phyloP scores from a whole-genome alignment of 2,797 vertebrate genomes.

The Florisuga fusca region DNA sequence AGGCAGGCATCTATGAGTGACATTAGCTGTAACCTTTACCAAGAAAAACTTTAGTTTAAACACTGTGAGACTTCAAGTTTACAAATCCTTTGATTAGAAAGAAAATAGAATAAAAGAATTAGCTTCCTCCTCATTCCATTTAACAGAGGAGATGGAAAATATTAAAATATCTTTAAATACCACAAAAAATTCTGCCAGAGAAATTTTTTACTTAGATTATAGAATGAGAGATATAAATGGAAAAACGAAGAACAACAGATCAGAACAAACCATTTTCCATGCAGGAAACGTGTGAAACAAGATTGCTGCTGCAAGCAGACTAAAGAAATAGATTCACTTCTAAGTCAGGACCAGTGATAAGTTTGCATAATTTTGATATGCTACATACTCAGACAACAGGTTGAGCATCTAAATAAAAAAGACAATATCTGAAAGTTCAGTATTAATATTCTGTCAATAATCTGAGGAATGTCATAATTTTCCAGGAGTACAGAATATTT shows the following conservation, averaged over 20 bases:
- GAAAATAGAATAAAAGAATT: constrained; percentile 27
- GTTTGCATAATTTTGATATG: background rate
- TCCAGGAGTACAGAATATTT: constrained; percentile 22
- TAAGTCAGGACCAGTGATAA: background rate
- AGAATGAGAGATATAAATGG: constrained; percentile 22
- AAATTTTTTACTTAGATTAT: background rate
- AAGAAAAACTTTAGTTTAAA: background rate
- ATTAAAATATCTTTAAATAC: constrained; percentile 60
- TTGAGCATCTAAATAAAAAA: constrained; percentile 18
- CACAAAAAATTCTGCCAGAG: constrained; percentile 10
- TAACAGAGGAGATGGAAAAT: constrained; percentile 49
- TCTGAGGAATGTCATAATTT: background rate
- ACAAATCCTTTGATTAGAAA: constrained; percentile 43
- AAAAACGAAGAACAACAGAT: constrained; percentile 53
- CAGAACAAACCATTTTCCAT: constrained; percentile 42
- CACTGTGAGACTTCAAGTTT: background rate
- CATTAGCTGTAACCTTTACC: background rate
- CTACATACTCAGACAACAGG: background rate
- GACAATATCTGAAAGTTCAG: background rate
- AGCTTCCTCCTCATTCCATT: background rate
- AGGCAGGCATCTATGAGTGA: background rate
- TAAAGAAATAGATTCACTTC: constrained; percentile 21
- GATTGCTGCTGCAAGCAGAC: constrained; percentile 27
- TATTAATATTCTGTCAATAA: background rate
- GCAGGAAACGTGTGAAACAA: constrained; percentile 18